Evolutionary conservation across 2,888 invertebrate species (phyloP).

Genomic region (Gibbula magus): DNA sequence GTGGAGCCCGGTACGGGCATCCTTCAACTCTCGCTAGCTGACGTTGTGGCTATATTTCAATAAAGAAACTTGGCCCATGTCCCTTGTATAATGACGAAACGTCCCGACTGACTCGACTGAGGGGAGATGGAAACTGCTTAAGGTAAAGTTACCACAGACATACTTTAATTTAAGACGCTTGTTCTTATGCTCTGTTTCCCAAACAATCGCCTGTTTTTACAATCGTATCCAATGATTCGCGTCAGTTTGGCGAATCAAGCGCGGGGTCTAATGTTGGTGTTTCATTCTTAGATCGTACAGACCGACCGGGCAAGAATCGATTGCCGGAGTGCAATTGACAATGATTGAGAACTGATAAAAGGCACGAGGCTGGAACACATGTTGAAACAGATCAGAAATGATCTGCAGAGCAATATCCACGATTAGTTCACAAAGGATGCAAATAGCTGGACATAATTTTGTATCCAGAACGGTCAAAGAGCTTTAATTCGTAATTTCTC

Average conservation of each 20-base stretch:
- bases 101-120: too few relatives aligned
- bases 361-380: slow-evolving; percentile 14
- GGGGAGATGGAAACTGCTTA: neutral
- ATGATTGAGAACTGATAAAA: slow-evolving; percentile 24
- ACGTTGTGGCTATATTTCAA: neutral
- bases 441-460: neutral
- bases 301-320: neutral
- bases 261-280: slow-evolving; percentile 7
- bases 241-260: slow-evolving; percentile 11
- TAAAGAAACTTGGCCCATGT: neutral
- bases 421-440: neutral
- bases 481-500: slow-evolving; percentile 16
- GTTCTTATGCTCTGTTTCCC: slow-evolving; percentile 18
- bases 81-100: neutral
- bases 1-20: neutral
- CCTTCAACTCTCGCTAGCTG: neutral
- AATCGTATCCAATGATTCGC: slow-evolving; percentile 1
- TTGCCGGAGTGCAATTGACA: slow-evolving; percentile 14
- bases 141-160: neutral
- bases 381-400: slow-evolving; percentile 19
- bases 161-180: slow-evolving; percentile 3
- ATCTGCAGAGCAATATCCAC: neutral
- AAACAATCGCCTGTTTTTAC: neutral
- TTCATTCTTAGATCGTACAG: slow-evolving; percentile 1
- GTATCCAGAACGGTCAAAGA: slow-evolving; percentile 3